Evolutionary conservation across 2,797 vertebrate species (phyloP).

Genomic region (Distichodus sexfasciatus): DNA sequence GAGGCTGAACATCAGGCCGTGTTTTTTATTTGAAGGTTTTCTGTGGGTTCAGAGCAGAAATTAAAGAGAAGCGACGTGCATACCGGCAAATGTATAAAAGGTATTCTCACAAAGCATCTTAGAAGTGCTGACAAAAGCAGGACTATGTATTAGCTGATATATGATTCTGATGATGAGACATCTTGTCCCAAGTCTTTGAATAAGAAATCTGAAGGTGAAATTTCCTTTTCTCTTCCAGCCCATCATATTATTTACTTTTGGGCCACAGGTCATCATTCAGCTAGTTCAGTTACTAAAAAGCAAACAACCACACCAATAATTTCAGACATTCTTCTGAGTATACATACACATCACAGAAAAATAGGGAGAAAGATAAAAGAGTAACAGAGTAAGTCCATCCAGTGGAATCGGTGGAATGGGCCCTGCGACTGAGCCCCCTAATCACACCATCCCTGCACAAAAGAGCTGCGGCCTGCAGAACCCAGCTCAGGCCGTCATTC

Average conservation of each 20-base stretch:
- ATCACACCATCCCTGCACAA: slow-evolving; percentile 65
- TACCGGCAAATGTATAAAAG: background rate
- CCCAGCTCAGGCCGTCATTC: slow-evolving; percentile 63
- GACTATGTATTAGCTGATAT: no score
- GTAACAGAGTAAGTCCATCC: slow-evolving; percentile 31
- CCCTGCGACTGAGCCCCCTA: slow-evolving; percentile 64
- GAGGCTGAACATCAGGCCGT: background rate
- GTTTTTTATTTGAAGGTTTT: background rate
- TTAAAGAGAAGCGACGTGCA: slow-evolving; percentile 4
- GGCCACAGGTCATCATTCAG: no score
- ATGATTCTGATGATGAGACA: background rate
- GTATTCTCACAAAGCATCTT: slow-evolving; percentile 23
- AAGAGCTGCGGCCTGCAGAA: slow-evolving; percentile 72
- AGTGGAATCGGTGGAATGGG: slow-evolving; percentile 67
- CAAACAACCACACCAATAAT: no score
- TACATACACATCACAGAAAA: background rate
- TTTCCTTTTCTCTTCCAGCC: no score
- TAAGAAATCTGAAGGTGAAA: no score
- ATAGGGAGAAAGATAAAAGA: background rate
- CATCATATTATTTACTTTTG: no score
- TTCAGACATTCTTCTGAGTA: background rate
- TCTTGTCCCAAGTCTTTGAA: no score
- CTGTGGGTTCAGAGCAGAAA: slow-evolving; percentile 13
- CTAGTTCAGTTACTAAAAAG: no score
- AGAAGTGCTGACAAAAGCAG: no score